Evolutionary conservation across 1,140 invertebrate species (phyloP).

Genomic region (Drosophila pruinosa): DNA sequence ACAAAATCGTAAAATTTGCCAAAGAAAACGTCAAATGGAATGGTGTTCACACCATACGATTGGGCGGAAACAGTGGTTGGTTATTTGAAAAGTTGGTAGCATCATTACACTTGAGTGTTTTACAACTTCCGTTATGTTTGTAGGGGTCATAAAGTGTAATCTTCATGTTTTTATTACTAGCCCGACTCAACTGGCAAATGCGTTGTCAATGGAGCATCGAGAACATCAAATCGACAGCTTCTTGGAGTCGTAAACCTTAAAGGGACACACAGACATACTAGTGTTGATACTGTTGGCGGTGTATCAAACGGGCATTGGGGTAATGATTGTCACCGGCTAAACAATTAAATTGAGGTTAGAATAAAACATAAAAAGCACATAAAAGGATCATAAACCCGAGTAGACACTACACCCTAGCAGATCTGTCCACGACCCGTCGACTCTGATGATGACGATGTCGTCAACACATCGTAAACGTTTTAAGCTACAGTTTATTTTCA

Average conservation of each 20-base stretch:
- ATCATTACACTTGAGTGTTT: slow-evolving; percentile 79
- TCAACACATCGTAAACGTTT: slow-evolving; percentile 81
- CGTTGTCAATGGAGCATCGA: slow-evolving; percentile 63
- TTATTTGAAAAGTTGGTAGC: slow-evolving; percentile 32
- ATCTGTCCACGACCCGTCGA: not conserved
- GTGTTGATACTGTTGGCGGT: slow-evolving; percentile 24
- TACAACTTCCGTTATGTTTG: slow-evolving; percentile 75
- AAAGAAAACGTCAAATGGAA: slow-evolving; percentile 37
- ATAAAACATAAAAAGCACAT: slow-evolving; percentile 82
- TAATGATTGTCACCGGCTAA: slow-evolving; percentile 82
- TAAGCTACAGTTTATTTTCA: slow-evolving; percentile 81
- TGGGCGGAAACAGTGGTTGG: slow-evolving; percentile 23
- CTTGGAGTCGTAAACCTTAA: slow-evolving; percentile 71
- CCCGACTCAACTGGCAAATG: not conserved
- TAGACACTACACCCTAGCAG: slow-evolving; percentile 19
- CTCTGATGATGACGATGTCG: slow-evolving; percentile 61
- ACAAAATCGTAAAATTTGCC: slow-evolving; percentile 57
- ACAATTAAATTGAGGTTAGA: slow-evolving; percentile 83
- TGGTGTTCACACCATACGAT: slow-evolving; percentile 68
- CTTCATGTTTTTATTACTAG: slow-evolving; percentile 78
- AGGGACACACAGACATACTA: slow-evolving; percentile 23
- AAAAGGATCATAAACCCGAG: slow-evolving; percentile 74
- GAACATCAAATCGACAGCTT: slow-evolving; percentile 79
- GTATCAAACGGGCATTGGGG: slow-evolving; percentile 18
- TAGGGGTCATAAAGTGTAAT: slow-evolving; percentile 70